These are phyloP conservation scores for Aricia agestis DNA, from an alignment of 1,140 invertebrate species.

Conservation along the genomic window DNA sequence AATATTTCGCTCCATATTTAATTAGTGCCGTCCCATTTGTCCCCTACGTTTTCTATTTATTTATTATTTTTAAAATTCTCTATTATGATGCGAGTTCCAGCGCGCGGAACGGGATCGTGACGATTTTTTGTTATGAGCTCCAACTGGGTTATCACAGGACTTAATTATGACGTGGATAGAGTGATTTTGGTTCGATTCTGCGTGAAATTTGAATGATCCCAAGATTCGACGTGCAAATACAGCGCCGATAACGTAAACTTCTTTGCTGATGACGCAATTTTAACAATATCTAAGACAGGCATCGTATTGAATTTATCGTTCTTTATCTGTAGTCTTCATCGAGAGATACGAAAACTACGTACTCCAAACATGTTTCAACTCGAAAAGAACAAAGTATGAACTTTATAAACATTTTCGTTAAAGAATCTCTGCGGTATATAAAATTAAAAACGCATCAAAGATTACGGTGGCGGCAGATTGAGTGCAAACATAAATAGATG, in stretches of 20 bases:
- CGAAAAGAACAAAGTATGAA: not conserved
- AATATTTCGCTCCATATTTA: slow-evolving; percentile 71
- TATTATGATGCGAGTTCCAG: not conserved
- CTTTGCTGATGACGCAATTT: too few species aligned
- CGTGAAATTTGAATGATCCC: too few species aligned
- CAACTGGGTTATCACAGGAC: not conserved
- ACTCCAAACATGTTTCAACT: not conserved
- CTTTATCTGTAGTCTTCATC: not conserved
- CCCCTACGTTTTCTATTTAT: slow-evolving; percentile 36
- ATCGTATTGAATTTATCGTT: too few species aligned
- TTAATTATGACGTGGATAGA: not conserved
- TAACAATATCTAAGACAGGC: too few species aligned
- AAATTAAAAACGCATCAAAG: slow-evolving; percentile 69
- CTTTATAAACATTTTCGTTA: slow-evolving; percentile 14
- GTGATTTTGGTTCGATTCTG: too few species aligned
- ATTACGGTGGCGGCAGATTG: slow-evolving; percentile 56
- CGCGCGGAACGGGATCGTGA: not conserved
- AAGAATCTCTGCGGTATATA: slow-evolving; percentile 18
- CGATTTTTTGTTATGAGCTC: not conserved
- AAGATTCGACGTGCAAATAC: too few species aligned
- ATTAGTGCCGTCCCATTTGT: slow-evolving; percentile 66
- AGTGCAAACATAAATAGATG: slow-evolving; percentile 66
- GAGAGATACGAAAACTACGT: not conserved
- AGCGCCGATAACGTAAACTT: too few species aligned
- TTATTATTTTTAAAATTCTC: slow-evolving; percentile 12